These are phyloP conservation scores for Diorhabda sublineata DNA, from an alignment of 1,140 invertebrate genomes.

Conservation along the genomic window DNA sequence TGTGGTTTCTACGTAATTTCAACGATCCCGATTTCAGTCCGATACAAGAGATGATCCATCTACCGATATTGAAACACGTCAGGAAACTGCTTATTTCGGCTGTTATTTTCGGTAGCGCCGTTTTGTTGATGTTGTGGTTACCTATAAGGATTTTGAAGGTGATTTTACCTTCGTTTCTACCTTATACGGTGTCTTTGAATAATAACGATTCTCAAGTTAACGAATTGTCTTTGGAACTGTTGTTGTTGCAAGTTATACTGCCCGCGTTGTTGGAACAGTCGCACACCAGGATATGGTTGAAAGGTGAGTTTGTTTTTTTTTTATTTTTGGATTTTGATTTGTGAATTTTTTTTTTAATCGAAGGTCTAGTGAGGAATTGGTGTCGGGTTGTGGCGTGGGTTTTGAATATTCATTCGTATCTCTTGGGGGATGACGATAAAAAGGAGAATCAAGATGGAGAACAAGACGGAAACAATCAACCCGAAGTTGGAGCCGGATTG, in stretches of 20 bases:
- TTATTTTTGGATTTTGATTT: neutral
- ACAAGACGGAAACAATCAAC: constrained; percentile 38
- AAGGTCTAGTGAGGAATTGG: constrained; percentile 74
- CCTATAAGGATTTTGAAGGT: constrained; percentile 86
- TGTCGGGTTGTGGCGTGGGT: constrained; percentile 81
- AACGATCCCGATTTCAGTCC: constrained; percentile 99
- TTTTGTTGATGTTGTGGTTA: constrained; percentile 93
- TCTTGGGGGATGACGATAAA: constrained; percentile 58
- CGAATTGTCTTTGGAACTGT: constrained; percentile 89
- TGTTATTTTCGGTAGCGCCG: constrained; percentile 93
- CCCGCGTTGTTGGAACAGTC: constrained; percentile 95
- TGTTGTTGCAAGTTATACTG: constrained; percentile 93
- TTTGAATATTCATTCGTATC: constrained; percentile 83
- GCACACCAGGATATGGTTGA: constrained; percentile 90
- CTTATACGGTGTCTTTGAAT: constrained; percentile 81
- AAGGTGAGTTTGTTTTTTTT: constrained; percentile 47
- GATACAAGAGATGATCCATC: constrained; percentile 98
- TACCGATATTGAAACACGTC: constrained; percentile 87
- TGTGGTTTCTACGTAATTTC: constrained; percentile 95
- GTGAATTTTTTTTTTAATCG: no score
- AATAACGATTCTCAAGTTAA: constrained; percentile 76
- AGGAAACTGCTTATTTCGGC: constrained; percentile 86
- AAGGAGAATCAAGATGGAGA: constrained; percentile 32
- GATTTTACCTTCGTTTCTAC: constrained; percentile 82
- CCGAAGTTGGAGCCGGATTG: constrained; percentile 56